Base-by-base conservation (phyloP, 2,888 invertebrate genomes). In the Chrysodeixis includens region DNA sequence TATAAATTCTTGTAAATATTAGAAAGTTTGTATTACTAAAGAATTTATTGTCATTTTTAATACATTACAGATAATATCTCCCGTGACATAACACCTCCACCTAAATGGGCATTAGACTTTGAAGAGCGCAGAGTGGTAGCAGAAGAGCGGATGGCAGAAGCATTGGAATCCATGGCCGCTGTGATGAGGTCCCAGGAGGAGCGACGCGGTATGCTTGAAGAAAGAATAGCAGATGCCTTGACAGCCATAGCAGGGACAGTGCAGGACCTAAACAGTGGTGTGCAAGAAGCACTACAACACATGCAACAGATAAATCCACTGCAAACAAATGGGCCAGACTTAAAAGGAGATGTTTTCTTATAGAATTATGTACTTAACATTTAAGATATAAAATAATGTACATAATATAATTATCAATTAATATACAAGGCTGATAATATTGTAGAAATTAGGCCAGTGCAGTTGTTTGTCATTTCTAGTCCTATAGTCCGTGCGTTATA, bases 41-140 rank as follows among this genome's bases (percentile, higher is more conserved):
- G n/a, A n/a, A n/a, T n/a, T n/a, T n/a, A n/a, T n/a, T n/a, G n/a
- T n/a, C n/a, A n/a, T n/a, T n/a, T n/a, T n/a, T n/a, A n/a, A 16
- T 18, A 16, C 7, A 57, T 87, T 88, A 64, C 85, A 93, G 93
- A 90, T 79, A 84, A 83, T 30, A 85, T 86, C 56, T 20, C 62
- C 1, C 65, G 80, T 20, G 62, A 80, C 53, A 63, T 74, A 1
- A 86, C 91, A 30, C 93, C 92, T 10, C 93, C 93, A 30, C 94
- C 94, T 1, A 89, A 87, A 78, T 93, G 94, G 94, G 93, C 91
- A 0, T 56, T 93, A 62, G 90, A 92, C 2, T 80, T 92, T 44
- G 94, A 94, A 81, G 92, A 93, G 64, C 85, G 93, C 0, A 86
- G 92, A 64, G 87, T 92, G 71, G 86, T 90, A 59, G 91, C 92